Evolutionary conservation across 2,888 invertebrate genomes (phyloP), one percentile per base, ranked within the genome.

Genomic region (Glyphotaelius pellucidus): DNA sequence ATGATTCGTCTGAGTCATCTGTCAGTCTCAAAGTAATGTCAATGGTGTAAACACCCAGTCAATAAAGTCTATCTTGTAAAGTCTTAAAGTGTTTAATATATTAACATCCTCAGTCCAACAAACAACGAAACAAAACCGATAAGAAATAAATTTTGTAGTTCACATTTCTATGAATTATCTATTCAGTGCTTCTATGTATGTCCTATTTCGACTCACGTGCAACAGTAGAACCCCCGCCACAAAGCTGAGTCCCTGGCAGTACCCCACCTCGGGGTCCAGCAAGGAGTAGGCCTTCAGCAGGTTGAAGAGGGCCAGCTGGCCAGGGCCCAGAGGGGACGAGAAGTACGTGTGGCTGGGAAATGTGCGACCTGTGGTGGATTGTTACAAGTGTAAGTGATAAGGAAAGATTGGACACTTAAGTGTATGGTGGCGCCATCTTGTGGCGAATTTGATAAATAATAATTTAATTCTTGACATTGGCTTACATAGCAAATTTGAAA

Each of bases 191-290:
- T 12, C 81, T 7, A 4, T 15, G 31, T 81, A 81, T 4, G 32
- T 67, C 67, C 19, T 67, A 67, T 25, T n/a, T 42, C 11, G 2
- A 96, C 98, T 97, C 95, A 99, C 99, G 95, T 99, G 99, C 94
- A 99, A 96, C 15, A 99, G 96, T 2, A 99, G 96, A 0, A 99
- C 97, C 19, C 99, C 99, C 93, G 99, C 99, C 3, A 99, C 98
- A 94, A 99, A 99, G 94, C 99, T 99, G 15, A 99, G 96, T 0
- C 99, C 99, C 95, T 99, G 99, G 94, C 99, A 99, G 95, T 99
- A 99, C 0, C 99, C 99, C 0, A 99, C 98, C 94, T 99, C 99
- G 0, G 98, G 98, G 95, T 99, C 99, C 80, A 99, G 95, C 42
- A 99, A 96, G 0, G 99, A 99, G 95, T 99, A 99, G 0, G 99